Conservation (phyloP, 2,113 vertebrate genomes). For the Guaruba guarouba region DNA sequence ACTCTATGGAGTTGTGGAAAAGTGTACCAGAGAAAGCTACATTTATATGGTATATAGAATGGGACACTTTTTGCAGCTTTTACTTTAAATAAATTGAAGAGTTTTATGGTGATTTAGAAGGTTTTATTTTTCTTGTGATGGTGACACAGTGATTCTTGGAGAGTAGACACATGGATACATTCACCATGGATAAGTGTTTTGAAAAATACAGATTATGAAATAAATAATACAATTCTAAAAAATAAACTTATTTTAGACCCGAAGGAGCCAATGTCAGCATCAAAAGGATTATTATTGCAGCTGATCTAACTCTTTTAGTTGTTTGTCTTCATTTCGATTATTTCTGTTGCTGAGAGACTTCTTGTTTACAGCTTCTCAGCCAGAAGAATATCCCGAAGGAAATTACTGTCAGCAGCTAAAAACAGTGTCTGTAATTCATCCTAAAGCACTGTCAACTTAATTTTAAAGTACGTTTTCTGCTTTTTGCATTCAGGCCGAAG, state of each 20-base stretch:
- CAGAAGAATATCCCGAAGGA: constrained; percentile 75
- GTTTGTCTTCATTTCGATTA: constrained; percentile 81
- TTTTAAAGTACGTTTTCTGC: constrained; percentile 86
- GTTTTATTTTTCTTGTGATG: neutral
- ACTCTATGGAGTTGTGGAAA: neutral
- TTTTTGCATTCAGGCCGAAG: constrained; percentile 77
- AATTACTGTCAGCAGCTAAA: constrained; percentile 77
- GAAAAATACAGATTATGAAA: neutral
- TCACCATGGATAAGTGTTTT: neutral
- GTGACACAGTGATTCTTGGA: neutral
- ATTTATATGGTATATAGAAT: neutral
- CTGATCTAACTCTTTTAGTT: neutral
- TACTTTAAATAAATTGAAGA: neutral
- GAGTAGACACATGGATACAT: neutral
- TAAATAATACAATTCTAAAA: neutral
- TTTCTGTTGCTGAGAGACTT: constrained; percentile 78
- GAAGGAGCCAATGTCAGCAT: neutral
- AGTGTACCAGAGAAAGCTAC: neutral
- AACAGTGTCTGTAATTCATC: constrained; percentile 77
- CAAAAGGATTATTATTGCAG: neutral
- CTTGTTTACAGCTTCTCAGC: constrained; percentile 82
- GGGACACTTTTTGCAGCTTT: neutral
- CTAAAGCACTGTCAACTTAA: constrained; percentile 82
- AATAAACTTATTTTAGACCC: neutral
- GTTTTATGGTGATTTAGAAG: neutral